Percentiles rank a stretch among this genome's conserved stretches.
These are phyloP conservation scores for Callyntrura guangdongensis DNA, from an alignment of 2,888 invertebrate species.

Conservation along the genomic window DNA sequence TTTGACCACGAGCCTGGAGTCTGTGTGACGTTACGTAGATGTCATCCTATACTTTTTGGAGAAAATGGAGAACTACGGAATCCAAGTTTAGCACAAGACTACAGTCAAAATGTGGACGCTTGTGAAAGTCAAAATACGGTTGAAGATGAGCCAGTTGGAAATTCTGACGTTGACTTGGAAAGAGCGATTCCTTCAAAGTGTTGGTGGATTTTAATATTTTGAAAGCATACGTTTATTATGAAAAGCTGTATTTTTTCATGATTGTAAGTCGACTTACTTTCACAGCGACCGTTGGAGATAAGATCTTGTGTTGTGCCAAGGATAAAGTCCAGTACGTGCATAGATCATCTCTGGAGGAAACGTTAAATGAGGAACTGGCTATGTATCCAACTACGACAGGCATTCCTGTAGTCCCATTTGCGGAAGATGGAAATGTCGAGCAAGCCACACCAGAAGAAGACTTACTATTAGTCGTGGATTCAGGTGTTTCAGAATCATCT, in stretches of 20 bases:
- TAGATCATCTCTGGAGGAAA: constrained; percentile 76
- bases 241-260: too few species aligned
- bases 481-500: constrained; percentile 50
- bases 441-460: constrained; percentile 38
- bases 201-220: not conserved
- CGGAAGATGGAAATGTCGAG: constrained; percentile 12
- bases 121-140: constrained; percentile 67
- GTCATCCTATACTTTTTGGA: constrained; percentile 81
- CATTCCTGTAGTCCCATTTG: constrained; percentile 24
- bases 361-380: constrained; percentile 69
- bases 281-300: constrained; percentile 67
- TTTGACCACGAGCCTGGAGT: constrained; percentile 78
- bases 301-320: constrained; percentile 79
- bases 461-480: constrained; percentile 12
- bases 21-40: constrained; percentile 78
- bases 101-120: constrained; percentile 68
- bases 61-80: constrained; percentile 80
- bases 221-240: not conserved
- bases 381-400: constrained; percentile 69
- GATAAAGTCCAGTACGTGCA: constrained; percentile 74
- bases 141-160: constrained; percentile 53
- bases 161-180: too few species aligned
- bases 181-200: constrained; percentile 15
- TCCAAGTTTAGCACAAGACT: constrained; percentile 79
- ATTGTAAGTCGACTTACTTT: not conserved